These are phyloP conservation scores for Rhorus exstirpatorius DNA, from an alignment of 2,888 invertebrate species.

Conservation along the genomic window DNA sequence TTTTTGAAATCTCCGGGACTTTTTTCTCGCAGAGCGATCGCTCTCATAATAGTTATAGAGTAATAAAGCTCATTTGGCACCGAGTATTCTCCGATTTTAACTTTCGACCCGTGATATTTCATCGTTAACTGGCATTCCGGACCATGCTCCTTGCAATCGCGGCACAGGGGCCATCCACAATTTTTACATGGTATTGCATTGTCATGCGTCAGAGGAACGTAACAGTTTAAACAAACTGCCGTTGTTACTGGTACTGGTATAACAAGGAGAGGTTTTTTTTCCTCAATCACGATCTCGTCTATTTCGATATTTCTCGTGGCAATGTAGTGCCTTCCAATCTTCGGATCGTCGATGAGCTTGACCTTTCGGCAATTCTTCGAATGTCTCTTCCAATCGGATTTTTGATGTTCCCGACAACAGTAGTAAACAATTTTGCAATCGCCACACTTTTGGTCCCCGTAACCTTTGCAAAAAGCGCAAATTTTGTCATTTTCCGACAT, in stretches of 20 bases:
- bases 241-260: neutral
- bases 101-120: no score
- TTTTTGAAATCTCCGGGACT: constrained; percentile 88
- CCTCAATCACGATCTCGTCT: no score
- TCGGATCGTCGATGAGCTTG: constrained; percentile 81
- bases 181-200: constrained; percentile 71
- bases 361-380: constrained; percentile 90
- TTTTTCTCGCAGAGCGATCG: constrained; percentile 89
- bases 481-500: constrained; percentile 49
- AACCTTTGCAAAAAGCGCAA: constrained; percentile 90
- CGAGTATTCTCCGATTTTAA: constrained; percentile 89
- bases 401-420: constrained; percentile 92
- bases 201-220: neutral
- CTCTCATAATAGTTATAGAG: constrained; percentile 90
- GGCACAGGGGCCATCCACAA: no score
- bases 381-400: constrained; percentile 92
- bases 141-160: no score
- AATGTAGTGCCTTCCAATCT: constrained; percentile 90
- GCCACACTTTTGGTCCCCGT: constrained; percentile 90
- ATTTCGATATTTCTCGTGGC: constrained; percentile 89
- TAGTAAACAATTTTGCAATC: constrained; percentile 91
- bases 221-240: neutral
- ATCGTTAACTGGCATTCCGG: no score
- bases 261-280: constrained; percentile 85
- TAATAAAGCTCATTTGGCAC: constrained; percentile 91